A percentile compares a stretch with the other conserved stretches of the same genome.
Evolutionary conservation across 2,888 invertebrate genomes (phyloP).

Genomic region (Neoascia interrupta): DNA sequence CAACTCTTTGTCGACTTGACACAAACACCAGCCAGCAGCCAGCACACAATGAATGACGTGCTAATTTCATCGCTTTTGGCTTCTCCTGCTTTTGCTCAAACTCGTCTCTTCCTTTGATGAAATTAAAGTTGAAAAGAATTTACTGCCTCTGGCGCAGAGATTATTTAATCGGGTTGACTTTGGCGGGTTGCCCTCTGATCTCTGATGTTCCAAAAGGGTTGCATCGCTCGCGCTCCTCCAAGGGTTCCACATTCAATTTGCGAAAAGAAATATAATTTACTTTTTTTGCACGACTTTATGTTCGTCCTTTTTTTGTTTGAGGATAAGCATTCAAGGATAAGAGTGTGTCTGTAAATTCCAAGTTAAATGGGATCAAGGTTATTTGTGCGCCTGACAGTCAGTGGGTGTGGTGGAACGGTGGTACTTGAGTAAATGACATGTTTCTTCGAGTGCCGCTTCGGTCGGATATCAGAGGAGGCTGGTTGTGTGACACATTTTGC

Average conservation of each 20-base stretch:
- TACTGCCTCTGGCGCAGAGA: constrained; percentile 7
- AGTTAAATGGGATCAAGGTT: constrained; percentile 50
- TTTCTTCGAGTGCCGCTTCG: too few relatives aligned
- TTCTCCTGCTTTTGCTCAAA: neutral
- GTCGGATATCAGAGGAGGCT: neutral
- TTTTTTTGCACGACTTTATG: constrained; percentile 19
- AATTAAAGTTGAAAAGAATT: constrained; percentile 15
- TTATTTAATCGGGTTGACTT: constrained; percentile 36
- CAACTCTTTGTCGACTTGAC: neutral
- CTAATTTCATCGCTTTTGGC: constrained; percentile 33
- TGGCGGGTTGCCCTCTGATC: constrained; percentile 27
- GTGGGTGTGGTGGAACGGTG: neutral
- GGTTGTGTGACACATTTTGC: constrained; percentile 10
- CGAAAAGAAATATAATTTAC: constrained; percentile 28
- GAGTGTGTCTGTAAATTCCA: constrained; percentile 37
- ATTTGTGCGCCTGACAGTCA: neutral
- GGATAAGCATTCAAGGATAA: constrained; percentile 29
- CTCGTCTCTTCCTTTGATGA: neutral
- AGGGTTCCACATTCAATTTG: constrained; percentile 40
- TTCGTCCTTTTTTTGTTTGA: constrained; percentile 6
- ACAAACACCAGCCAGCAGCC: neutral
- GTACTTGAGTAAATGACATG: constrained; percentile 14
- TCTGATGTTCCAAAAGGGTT: constrained; percentile 26
- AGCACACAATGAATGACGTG: constrained; percentile 44
- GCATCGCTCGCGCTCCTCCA: neutral